These are phyloP conservation scores for Metallyticus violacea DNA, from an alignment of 2,888 invertebrate species.

Conservation along the genomic window DNA sequence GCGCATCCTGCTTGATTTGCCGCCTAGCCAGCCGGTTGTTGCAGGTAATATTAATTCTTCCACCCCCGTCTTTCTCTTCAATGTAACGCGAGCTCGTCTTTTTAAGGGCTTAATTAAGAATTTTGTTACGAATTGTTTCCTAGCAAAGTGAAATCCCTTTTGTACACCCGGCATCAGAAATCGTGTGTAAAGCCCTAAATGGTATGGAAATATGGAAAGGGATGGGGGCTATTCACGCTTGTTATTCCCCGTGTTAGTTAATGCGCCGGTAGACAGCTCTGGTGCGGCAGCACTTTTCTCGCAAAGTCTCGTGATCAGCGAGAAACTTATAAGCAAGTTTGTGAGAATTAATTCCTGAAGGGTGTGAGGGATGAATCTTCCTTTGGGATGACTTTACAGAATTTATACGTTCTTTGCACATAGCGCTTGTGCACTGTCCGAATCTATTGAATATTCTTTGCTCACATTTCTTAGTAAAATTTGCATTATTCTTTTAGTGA, in stretches of 20 bases:
- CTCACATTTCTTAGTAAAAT: too few species aligned
- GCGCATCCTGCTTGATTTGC: too few species aligned
- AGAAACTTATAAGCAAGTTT: background rate
- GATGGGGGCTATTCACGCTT: background rate
- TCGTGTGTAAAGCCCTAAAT: background rate
- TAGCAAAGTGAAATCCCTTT: background rate
- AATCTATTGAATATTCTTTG: too few species aligned
- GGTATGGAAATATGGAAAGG: background rate
- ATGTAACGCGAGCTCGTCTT: too few species aligned
- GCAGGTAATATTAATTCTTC: background rate
- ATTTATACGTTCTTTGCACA: background rate
- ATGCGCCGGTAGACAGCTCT: background rate
- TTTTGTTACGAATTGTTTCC: background rate
- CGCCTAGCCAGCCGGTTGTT: background rate
- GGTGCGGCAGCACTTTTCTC: background rate
- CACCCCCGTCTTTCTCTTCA: too few species aligned
- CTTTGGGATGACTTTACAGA: background rate
- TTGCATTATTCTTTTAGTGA: too few species aligned
- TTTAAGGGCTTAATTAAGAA: background rate
- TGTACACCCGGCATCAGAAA: background rate
- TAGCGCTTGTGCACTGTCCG: too few species aligned
- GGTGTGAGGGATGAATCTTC: background rate
- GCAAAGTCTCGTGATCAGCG: background rate
- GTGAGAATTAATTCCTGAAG: background rate
- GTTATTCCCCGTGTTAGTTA: too few species aligned